phyloP scores from a whole-genome alignment of 2,797 vertebrate genomes.

The Megalops cyprinoides region DNA sequence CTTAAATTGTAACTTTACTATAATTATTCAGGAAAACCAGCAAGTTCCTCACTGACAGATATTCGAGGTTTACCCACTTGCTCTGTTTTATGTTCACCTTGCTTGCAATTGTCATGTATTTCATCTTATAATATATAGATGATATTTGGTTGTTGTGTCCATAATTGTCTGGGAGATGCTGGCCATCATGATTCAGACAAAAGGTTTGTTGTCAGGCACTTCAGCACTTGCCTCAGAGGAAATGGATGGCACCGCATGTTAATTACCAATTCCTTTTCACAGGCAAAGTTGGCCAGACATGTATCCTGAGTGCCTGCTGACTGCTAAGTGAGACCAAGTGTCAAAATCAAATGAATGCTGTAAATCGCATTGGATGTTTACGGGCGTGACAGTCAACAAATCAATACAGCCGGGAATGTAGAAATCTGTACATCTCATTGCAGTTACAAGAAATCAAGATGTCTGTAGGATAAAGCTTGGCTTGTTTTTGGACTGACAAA shows the following conservation, averaged over 20 bases:
- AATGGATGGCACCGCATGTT: conserved; percentile 67
- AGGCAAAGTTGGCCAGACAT: conserved; percentile 63
- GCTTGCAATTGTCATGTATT: not conserved
- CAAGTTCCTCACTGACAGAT: not conserved
- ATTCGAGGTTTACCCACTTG: conserved; percentile 2
- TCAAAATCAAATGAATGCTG: not conserved
- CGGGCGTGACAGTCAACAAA: no score
- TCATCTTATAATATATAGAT: conserved; percentile 14
- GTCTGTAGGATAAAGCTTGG: no score
- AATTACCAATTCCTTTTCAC: conserved; percentile 66
- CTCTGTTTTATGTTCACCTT: conserved; percentile 1
- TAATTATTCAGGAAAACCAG: not conserved
- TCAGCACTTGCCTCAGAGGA: conserved; percentile 70
- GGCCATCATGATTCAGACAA: conserved; percentile 43
- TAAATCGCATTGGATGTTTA: no score
- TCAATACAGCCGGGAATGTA: no score
- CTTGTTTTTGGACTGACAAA: no score
- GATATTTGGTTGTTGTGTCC: conserved; percentile 9
- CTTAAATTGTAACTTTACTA: no score
- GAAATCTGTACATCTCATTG: no score
- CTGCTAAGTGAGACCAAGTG: conserved; percentile 41
- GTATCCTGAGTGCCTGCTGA: conserved; percentile 47
- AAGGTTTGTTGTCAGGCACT: conserved; percentile 46
- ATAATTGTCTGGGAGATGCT: conserved; percentile 41
- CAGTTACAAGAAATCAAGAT: no score